Conservation (phyloP, 2,797 vertebrate species). For the Danio albolineatus region DNA sequence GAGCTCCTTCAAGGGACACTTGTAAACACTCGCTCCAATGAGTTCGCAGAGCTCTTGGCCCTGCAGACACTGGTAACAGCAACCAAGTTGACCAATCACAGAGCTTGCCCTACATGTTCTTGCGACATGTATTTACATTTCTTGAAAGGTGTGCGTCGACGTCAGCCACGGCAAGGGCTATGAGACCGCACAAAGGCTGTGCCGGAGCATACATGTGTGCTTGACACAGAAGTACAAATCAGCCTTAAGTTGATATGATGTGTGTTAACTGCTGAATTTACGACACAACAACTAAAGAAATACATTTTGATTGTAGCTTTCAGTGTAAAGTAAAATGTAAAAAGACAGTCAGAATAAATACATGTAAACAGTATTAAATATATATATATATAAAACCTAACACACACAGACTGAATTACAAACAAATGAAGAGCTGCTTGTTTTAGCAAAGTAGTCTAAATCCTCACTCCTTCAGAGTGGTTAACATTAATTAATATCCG, state of each 20-base stretch:
- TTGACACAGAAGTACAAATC: no score
- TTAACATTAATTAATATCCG: neutral
- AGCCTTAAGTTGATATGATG: neutral
- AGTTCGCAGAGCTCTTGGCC: no score
- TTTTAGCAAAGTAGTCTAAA: neutral
- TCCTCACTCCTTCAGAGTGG: neutral
- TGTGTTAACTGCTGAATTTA: neutral
- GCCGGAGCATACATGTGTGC: no score
- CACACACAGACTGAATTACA: neutral
- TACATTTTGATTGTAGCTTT: neutral
- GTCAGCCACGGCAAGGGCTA: no score
- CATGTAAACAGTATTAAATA: neutral
- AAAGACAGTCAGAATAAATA: slow-evolving; percentile 11
- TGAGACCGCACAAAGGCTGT: no score
- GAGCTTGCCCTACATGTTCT: no score
- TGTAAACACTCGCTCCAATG: no score
- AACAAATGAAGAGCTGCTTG: neutral
- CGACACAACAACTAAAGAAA: neutral
- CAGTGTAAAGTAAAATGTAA: neutral
- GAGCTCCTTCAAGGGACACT: no score
- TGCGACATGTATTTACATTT: no score
- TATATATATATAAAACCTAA: neutral
- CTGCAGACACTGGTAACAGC: no score
- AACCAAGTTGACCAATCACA: no score
- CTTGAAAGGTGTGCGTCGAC: no score